Percentiles rank a stretch among this genome's conserved stretches.
These are phyloP conservation scores for Dolichoris vasculosae DNA, from an alignment of 1,140 invertebrate genomes.

Conservation along the genomic window DNA sequence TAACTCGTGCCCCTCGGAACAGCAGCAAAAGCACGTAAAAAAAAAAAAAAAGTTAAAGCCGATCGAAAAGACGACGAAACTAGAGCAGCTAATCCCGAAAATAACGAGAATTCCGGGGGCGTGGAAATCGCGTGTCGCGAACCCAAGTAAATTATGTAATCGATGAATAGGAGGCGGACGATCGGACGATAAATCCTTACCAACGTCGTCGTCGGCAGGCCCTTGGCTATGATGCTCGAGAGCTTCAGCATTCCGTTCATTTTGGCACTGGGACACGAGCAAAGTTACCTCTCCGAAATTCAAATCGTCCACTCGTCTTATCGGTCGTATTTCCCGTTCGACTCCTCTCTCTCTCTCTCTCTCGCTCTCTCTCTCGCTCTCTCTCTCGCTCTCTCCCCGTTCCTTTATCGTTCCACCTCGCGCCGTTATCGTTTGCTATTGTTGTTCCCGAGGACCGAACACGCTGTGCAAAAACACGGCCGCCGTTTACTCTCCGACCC, in stretches of 20 bases:
- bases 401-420: background rate
- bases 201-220: slow-evolving; percentile 57
- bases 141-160: slow-evolving; percentile 9
- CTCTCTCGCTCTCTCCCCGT: background rate
- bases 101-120: background rate
- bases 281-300: too few species aligned
- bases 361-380: background rate
- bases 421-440: background rate
- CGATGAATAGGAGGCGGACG: background rate
- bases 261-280: too few species aligned
- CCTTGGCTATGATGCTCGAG: slow-evolving; percentile 61
- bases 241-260: slow-evolving; percentile 69
- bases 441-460: background rate
- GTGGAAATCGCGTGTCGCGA: background rate
- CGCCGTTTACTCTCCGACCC: background rate
- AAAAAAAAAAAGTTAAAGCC: background rate
- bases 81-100: background rate
- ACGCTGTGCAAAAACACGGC: background rate
- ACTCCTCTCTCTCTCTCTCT: too few species aligned
- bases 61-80: background rate
- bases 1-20: background rate
- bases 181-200: slow-evolving; percentile 54
- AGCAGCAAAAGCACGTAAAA: background rate
- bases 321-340: background rate
- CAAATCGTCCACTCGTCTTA: too few species aligned